Evolutionary conservation across 37 sponge, comb jelly and placozoan genomes (phyloP), one percentile per base, ranked within the genome.

Genomic region (Diacarnus erythraeanus): DNA sequence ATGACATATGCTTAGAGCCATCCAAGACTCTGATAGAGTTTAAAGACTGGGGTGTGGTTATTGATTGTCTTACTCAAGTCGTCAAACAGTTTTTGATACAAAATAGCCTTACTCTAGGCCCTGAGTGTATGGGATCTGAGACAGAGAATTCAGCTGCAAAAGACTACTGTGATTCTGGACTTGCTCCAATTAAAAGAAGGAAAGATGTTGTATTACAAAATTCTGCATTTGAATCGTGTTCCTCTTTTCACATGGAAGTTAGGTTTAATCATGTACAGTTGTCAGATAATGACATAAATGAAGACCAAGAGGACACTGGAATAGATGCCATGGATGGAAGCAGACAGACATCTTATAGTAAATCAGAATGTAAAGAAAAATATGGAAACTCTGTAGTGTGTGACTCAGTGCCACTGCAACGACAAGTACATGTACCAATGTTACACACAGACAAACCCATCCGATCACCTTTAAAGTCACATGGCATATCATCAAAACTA

Each of bases 21-120:
- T 40, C 72, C 33, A 88, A 88, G 66, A 88, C 83, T 36, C 67
- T 82, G 56, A 54, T 88, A 38, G 88, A 88, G 74, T 88, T 88
- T 61, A 77, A 61, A 35, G 37, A 78, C 6, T 88, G 88, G 88
- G 42, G 40, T 25, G 33, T 12, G 0, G 68, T 88, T 0, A 38
- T 73, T 3, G 18, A 21, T 30, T 38, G 57, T n/a, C 34, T 82
- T 33, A 23, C 12, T 10, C 2, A 33, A 30, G 20, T 77, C 20
- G 83, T 77, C 4, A 59, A 72, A 4, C 18, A n/a, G 20, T 86
- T 86, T 75, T 61, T 86, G 27, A 27, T 1, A 0, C 38, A 80
- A 40, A 25, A 80, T 35, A 20, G 38, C n/a, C 87, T 86, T 1
- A 30, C 75, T 3, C 64, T 85, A 42, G 77, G 85, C 8, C 71